Conservation (phyloP, 1,140 invertebrate genomes). For the Scylla paramamosain region DNA sequence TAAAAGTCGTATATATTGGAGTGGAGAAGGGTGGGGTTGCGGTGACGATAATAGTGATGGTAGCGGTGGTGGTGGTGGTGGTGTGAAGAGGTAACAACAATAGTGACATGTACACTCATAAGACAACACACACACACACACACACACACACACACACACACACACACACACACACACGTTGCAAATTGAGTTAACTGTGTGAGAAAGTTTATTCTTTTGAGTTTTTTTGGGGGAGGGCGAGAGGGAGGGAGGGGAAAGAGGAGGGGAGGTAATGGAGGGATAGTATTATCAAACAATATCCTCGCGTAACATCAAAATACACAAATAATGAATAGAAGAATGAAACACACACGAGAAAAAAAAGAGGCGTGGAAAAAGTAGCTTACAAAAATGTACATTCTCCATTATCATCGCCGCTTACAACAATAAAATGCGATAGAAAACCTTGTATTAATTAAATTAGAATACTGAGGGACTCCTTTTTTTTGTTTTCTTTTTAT, state of each 20-base stretch:
- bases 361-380: neutral
- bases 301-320: neutral
- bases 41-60: neutral
- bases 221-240: neutral
- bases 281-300: constrained; percentile 9
- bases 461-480: neutral
- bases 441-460: neutral
- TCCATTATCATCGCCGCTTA: neutral
- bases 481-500: neutral
- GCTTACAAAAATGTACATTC: neutral
- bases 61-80: neutral
- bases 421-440: neutral
- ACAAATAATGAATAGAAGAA: neutral
- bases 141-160: too few species aligned
- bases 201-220: neutral
- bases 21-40: neutral
- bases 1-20: neutral
- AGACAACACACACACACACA: too few species aligned
- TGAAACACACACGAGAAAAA: neutral
- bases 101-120: too few species aligned
- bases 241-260: neutral
- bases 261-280: neutral
- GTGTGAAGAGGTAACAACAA: neutral
- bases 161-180: too few species aligned
- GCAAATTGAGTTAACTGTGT: too few species aligned